These are phyloP conservation scores for Troglohyphantes excavatus DNA, from an alignment of 2,888 invertebrate genomes.

Conservation along the genomic window DNA sequence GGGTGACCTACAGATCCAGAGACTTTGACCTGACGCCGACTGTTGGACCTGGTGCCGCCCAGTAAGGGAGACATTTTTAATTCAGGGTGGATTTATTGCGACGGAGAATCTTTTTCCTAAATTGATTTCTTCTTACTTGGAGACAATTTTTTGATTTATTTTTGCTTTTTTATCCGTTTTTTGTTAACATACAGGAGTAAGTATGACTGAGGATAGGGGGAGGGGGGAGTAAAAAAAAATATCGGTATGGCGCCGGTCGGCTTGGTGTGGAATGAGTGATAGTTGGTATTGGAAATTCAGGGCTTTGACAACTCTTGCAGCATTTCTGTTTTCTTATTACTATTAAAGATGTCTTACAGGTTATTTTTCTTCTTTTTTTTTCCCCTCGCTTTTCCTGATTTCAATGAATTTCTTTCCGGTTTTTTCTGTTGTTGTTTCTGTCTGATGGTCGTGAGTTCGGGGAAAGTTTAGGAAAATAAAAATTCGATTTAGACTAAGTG, in stretches of 20 bases:
- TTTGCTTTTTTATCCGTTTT: constrained; percentile 40
- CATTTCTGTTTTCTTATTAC: constrained; percentile 35
- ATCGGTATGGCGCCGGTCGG: constrained; percentile 13
- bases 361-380: constrained; percentile 20
- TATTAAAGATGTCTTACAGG: constrained; percentile 40
- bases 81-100: constrained; percentile 72
- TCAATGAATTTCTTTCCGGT: constrained; percentile 38
- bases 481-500: constrained; percentile 25
- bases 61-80: constrained; percentile 75
- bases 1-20: constrained; percentile 72
- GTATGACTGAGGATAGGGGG: constrained; percentile 49
- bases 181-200: constrained; percentile 65
- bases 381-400: constrained; percentile 18
- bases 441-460: neutral
- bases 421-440: constrained; percentile 5
- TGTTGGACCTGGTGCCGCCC: constrained; percentile 69
- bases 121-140: constrained; percentile 74
- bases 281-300: constrained; percentile 58
- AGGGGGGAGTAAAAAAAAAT: constrained; percentile 27
- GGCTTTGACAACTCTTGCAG: constrained; percentile 50
- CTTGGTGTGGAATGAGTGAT: constrained; percentile 60
- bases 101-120: constrained; percentile 67
- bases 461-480: neutral
- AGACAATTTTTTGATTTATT: constrained; percentile 44
- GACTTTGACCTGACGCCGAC: constrained; percentile 71